Conservation (phyloP, 2,888 invertebrate species). For the Tachystola acroxantha region DNA sequence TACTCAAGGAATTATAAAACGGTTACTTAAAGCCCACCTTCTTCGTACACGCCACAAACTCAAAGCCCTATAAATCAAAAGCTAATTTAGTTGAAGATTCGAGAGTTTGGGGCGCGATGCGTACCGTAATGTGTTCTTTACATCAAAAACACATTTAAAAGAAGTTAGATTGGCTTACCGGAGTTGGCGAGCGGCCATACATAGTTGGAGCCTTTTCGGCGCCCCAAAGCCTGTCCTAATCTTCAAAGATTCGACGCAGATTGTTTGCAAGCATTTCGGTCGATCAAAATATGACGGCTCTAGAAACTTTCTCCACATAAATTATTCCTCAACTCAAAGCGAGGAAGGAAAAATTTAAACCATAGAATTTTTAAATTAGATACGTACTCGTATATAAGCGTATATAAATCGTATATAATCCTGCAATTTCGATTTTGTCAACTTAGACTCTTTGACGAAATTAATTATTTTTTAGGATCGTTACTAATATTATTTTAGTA, state of each 20-base stretch:
- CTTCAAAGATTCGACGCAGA: conserved; percentile 68
- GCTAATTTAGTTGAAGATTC: conserved; percentile 66
- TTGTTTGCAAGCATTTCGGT: conserved; percentile 68
- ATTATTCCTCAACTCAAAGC: neutral
- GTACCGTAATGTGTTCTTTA: conserved; percentile 73
- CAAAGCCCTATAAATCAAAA: conserved; percentile 66
- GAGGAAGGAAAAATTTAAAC: neutral
- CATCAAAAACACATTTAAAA: conserved; percentile 78
- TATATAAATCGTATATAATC: no score
- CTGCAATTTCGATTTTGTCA: no score
- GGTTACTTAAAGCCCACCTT: conserved; percentile 1
- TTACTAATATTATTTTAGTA: no score
- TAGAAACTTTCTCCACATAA: conserved; percentile 45
- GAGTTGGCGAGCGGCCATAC: conserved; percentile 72
- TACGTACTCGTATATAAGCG: no score
- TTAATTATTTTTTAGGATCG: no score
- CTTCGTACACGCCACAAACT: conserved; percentile 28
- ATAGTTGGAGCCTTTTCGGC: conserved; percentile 64
- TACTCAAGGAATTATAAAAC: conserved; percentile 3
- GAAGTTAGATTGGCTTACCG: conserved; percentile 77
- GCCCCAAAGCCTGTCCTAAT: conserved; percentile 65
- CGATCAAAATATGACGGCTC: conserved; percentile 67
- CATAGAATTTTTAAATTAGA: neutral
- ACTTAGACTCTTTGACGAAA: no score
- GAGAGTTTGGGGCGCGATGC: conserved; percentile 49